Evolutionary conservation across 2,888 invertebrate species (phyloP).

Genomic region (Clepsis dumicolana): DNA sequence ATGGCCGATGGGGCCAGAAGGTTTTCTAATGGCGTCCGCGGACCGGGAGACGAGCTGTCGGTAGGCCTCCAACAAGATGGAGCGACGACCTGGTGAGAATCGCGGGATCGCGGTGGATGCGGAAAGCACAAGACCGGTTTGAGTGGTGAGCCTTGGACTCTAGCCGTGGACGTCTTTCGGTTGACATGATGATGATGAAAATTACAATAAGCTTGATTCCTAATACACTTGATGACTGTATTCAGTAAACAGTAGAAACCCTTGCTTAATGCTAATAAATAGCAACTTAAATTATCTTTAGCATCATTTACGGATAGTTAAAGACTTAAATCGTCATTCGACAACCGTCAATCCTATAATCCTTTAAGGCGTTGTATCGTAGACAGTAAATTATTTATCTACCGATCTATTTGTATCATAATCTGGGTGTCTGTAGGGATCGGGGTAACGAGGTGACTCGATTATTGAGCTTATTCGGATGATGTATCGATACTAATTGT

Average conservation of each 20-base stretch:
- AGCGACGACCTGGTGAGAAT: no score
- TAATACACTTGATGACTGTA: no score
- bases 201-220: no score
- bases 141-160: no score
- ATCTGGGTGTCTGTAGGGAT: conserved; percentile 25
- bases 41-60: no score
- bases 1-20: no score
- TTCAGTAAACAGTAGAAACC: background rate
- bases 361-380: conserved; percentile 53
- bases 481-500: conserved; percentile 32
- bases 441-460: conserved; percentile 37
- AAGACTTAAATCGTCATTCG: conserved; percentile 49
- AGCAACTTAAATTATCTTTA: background rate
- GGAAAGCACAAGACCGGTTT: no score
- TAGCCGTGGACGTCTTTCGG: no score
- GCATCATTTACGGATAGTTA: conserved; percentile 53
- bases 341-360: conserved; percentile 58
- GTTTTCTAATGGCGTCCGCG: no score
- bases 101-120: no score
- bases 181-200: no score
- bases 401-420: conserved; percentile 37
- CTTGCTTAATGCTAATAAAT: background rate
- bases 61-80: no score
- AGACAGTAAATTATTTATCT: conserved; percentile 58
- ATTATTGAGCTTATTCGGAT: conserved; percentile 20